Conservation (phyloP, 2,113 vertebrate species). For the Rattus norvegicus region DNA sequence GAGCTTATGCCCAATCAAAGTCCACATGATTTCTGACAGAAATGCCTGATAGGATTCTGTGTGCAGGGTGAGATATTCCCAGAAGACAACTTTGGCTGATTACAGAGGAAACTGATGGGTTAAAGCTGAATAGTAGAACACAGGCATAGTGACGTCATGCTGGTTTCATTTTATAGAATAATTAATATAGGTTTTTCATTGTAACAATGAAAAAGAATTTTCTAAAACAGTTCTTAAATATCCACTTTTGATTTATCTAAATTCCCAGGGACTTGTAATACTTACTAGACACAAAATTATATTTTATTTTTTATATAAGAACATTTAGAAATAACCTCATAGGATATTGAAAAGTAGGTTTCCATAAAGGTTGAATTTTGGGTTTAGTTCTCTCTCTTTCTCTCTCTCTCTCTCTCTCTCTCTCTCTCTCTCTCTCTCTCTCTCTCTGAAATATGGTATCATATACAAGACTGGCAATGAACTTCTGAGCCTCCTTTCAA, state of each 20-base stretch:
- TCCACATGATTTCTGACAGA: not conserved
- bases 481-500: not conserved
- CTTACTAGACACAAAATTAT: not conserved
- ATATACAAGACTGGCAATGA: not conserved
- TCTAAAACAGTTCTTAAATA: slow-evolving; percentile 24
- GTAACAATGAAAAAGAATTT: not conserved
- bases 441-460: not conserved
- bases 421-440: not conserved
- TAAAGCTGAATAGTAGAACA: not conserved
- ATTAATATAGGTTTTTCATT: not conserved
- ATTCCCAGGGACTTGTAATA: not conserved
- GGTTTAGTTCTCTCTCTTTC: no score
- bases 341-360: not conserved
- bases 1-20: not conserved
- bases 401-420: not conserved
- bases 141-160: not conserved
- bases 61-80: not conserved
- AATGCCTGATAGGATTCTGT: not conserved
- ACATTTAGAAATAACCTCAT: not conserved
- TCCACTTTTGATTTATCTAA: not conserved
- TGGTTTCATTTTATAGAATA: slow-evolving; percentile 2
- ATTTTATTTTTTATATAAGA: slow-evolving; percentile 42
- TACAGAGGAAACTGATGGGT: not conserved
- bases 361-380: slow-evolving; percentile 23
- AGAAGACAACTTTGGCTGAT: not conserved